phyloP scores from a whole-genome alignment of 2,888 invertebrate genomes.

The Alentia gelatinosa region DNA sequence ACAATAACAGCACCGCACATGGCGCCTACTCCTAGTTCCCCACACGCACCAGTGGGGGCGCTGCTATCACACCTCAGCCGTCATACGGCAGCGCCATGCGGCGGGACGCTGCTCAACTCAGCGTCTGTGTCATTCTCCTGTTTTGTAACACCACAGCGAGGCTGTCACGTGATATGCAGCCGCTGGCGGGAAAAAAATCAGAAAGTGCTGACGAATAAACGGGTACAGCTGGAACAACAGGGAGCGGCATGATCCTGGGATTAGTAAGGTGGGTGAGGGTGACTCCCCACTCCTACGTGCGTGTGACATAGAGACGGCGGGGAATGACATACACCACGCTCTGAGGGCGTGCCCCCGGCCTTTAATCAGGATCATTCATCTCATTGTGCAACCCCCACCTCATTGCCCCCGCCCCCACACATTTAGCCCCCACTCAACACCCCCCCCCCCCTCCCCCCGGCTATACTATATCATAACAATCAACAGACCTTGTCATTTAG shows the following conservation, averaged over 20 bases:
- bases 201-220: background rate
- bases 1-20: background rate
- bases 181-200: background rate
- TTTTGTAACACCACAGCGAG: background rate
- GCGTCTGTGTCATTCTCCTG: background rate
- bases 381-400: no score
- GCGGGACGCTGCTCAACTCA: background rate
- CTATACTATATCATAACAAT: no score
- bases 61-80: background rate
- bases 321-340: no score
- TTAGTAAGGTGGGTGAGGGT: no score
- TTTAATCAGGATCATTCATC: no score
- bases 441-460: no score
- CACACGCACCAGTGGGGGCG: background rate
- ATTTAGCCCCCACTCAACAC: no score
- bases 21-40: background rate
- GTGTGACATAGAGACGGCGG: no score
- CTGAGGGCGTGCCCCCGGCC: no score
- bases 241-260: background rate
- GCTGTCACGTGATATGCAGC: background rate
- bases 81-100: background rate
- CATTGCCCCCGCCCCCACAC: no score
- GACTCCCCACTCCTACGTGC: no score
- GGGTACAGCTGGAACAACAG: background rate
- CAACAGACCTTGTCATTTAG: no score